These are phyloP conservation scores for Myotis lucifugus DNA, from an alignment of 2,113 vertebrate genomes.

Conservation along the genomic window DNA sequence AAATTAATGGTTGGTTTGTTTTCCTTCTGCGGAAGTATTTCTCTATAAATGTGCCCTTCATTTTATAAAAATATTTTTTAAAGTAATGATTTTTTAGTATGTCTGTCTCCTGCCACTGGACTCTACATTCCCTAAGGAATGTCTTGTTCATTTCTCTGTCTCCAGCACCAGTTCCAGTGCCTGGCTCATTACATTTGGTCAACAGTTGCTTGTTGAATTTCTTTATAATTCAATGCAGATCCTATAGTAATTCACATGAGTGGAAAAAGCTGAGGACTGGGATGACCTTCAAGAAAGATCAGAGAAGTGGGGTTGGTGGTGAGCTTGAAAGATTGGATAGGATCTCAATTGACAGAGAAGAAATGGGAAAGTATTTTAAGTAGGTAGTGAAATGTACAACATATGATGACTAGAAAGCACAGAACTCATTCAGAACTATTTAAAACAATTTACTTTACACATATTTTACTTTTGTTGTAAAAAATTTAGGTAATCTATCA, in stretches of 20 bases:
- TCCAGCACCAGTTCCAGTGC: not conserved
- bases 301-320: not conserved
- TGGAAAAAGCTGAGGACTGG: not conserved
- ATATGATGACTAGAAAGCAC: not conserved
- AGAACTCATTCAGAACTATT: not conserved
- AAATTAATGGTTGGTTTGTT: not conserved
- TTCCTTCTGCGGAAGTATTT: constrained; percentile 47
- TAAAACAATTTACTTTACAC: not conserved
- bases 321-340: not conserved
- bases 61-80: not conserved
- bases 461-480: not conserved
- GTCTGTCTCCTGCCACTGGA: not conserved
- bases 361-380: not conserved
- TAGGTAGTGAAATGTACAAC: not conserved
- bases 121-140: not conserved
- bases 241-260: not conserved
- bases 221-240: constrained; percentile 9
- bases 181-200: not conserved
- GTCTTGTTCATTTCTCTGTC: not conserved
- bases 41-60: not conserved
- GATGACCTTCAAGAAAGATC: not conserved
- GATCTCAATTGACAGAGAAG: not conserved
- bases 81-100: not conserved
- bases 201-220: not conserved
- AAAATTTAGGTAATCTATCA: constrained; percentile 11